Evolutionary conservation across 2,888 invertebrate genomes (phyloP).

Genomic region (Melieria crassipennis): DNA sequence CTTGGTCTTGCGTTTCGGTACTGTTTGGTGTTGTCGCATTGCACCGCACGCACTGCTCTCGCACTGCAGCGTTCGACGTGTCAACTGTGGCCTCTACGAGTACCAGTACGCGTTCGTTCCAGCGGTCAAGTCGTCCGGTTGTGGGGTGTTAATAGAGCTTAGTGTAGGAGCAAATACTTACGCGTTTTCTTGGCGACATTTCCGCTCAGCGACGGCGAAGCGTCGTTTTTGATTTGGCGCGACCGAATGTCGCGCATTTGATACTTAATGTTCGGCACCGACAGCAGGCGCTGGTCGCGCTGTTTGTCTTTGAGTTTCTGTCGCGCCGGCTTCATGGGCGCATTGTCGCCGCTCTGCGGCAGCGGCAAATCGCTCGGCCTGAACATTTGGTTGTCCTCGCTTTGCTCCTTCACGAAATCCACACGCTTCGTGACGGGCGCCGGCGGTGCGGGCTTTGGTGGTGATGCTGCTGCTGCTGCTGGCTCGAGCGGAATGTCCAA

Average conservation of each 20-base stretch:
- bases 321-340: slow-evolving; percentile 70
- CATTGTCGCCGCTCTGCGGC: slow-evolving; percentile 48
- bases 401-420: slow-evolving; percentile 61
- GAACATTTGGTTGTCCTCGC: slow-evolving; percentile 58
- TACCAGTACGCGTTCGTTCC: no score
- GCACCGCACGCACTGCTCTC: no score
- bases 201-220: slow-evolving; percentile 73
- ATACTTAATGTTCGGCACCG: slow-evolving; percentile 81
- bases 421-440: slow-evolving; percentile 52
- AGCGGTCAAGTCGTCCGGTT: no score
- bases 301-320: slow-evolving; percentile 69
- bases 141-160: no score
- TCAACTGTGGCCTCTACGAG: no score
- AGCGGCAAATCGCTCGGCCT: slow-evolving; percentile 76
- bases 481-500: slow-evolving; percentile 30
- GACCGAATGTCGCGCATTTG: slow-evolving; percentile 64
- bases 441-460: not conserved
- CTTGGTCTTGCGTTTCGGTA: no score
- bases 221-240: slow-evolving; percentile 59
- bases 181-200: slow-evolving; percentile 86
- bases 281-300: slow-evolving; percentile 74
- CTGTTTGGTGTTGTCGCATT: no score
- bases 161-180: slow-evolving; percentile 72
- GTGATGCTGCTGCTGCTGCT: no score
- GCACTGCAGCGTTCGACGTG: no score